A percentile compares a stretch with the other conserved stretches of the same genome.
Evolutionary conservation across 2,888 invertebrate genomes (phyloP).

Genomic region (Pachymerium ferrugineum): DNA sequence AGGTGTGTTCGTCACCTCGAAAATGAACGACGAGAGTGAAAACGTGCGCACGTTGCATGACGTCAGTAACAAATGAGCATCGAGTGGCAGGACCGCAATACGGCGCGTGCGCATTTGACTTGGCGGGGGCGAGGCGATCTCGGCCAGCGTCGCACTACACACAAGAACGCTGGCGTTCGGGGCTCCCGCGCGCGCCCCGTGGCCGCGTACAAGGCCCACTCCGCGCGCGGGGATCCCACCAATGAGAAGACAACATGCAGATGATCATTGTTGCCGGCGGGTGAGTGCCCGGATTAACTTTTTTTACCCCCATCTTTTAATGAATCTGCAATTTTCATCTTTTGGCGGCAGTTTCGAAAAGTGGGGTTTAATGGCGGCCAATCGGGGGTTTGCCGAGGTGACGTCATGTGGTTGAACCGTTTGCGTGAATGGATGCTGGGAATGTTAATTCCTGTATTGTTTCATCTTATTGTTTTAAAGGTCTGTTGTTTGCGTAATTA

Average conservation of each 20-base stretch:
- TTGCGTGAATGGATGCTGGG: not conserved
- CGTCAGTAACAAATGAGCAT: conserved; percentile 1
- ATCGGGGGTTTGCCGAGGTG: not conserved
- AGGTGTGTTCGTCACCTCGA: not conserved
- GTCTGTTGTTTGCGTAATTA: not conserved
- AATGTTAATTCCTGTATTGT: not conserved
- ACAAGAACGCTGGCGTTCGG: conserved; percentile 27
- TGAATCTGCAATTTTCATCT: not conserved
- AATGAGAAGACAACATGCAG: conserved; percentile 33
- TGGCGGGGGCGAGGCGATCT: not conserved
- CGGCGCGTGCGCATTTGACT: conserved; percentile 9
- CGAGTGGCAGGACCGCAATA: conserved; percentile 7
- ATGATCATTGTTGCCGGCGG: conserved; percentile 36
- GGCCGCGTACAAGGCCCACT: conserved; percentile 20
- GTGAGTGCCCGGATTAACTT: conserved; percentile 28
- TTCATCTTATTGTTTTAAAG: not conserved
- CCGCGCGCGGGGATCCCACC: conserved; percentile 26
- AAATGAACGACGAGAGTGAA: not conserved
- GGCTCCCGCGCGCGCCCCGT: conserved; percentile 27
- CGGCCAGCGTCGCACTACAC: conserved; percentile 15
- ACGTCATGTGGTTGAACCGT: not conserved
- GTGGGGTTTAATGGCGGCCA: not conserved
- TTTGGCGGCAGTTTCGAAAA: not conserved
- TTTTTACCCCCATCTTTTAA: not conserved
- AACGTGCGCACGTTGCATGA: conserved; percentile 22